Evolutionary conservation across 53 echinoderm and acorn worm species (phyloP).

Genomic region (Echinarachnius parma): DNA sequence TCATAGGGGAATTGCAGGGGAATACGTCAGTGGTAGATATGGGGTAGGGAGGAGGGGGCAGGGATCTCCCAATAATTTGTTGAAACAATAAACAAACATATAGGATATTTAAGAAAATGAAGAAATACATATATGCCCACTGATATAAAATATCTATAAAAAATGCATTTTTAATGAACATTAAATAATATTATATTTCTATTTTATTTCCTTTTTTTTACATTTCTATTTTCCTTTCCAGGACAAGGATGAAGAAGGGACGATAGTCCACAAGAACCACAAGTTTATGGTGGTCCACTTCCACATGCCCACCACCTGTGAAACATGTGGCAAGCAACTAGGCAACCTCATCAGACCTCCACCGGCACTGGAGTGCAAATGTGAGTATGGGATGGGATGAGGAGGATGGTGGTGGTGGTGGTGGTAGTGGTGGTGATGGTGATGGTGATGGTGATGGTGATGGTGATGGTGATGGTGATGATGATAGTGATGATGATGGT

Average conservation of each 20-base stretch:
- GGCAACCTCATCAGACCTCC: slow-evolving; percentile 80
- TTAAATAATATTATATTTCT: too few species aligned
- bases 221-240: slow-evolving; percentile 10
- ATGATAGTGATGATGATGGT: slow-evolving; percentile 18
- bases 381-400: slow-evolving; percentile 69
- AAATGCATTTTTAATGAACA: too few species aligned
- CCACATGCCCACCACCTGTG: slow-evolving; percentile 96
- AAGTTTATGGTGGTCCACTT: slow-evolving; percentile 80
- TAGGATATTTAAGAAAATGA: too few species aligned
- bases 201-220: neutral
- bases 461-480: slow-evolving; percentile 9
- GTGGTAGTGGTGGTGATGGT: slow-evolving; percentile 15
- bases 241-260: slow-evolving; percentile 59
- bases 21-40: too few species aligned
- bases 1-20: too few species aligned
- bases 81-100: too few species aligned
- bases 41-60: too few species aligned
- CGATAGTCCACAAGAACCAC: slow-evolving; percentile 83
- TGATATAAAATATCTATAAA: too few species aligned
- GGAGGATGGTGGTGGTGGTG: neutral
- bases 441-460: slow-evolving; percentile 32
- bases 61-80: too few species aligned
- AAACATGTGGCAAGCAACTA: slow-evolving; percentile 68
- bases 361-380: slow-evolving; percentile 83
- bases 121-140: too few species aligned